Base-by-base conservation (phyloP, 2,888 invertebrate genomes). In the Melieria picta region DNA sequence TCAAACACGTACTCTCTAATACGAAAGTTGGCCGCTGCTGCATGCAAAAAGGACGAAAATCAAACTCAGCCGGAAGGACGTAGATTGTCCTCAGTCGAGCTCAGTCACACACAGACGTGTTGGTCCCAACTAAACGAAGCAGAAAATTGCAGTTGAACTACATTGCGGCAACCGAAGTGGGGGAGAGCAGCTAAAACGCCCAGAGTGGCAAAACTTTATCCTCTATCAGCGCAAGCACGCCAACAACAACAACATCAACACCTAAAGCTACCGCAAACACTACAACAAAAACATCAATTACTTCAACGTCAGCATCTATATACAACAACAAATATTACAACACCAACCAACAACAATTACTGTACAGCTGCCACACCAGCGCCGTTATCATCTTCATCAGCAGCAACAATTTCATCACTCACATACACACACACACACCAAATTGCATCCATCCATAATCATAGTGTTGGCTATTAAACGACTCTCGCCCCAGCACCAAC, bases 61-160 rank as follows among this genome's bases (percentile, higher is more conserved):
- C 16, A 16, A 16, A 16, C 16, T 16, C 16, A 16, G 16, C 16
- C 16, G 1, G 16, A 16, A 16, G 16, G 16, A 16, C 2, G 16
- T 16, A 16, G 16, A 16, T 16, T 16, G 16, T 16, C 1, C 16
- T 16, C 16, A 16, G 16, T 16, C n/a, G n/a, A n/a, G n/a, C n/a
- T n/a, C n/a, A n/a, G n/a, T n/a, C n/a, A n/a, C n/a, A n/a, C n/a
- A n/a, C n/a, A n/a, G n/a, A n/a, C 2, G 16, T 16, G 16, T 65
- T 46, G 55, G 9, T 56, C 9, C 65, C 42, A 67, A 43, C 50
- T 61, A 67, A 67, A 68, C 68, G 58, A 62, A 65, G 68, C 64
- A 68, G 68, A 72, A 68, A 64, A 69, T 57, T 66, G 69, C 50
- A 58, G 63, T 52, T n/a, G 9, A 72, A 58, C 30, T 48, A 46